phyloP scores from a whole-genome alignment of 2,113 vertebrate genomes.

The Ancistrus triradiatus region DNA sequence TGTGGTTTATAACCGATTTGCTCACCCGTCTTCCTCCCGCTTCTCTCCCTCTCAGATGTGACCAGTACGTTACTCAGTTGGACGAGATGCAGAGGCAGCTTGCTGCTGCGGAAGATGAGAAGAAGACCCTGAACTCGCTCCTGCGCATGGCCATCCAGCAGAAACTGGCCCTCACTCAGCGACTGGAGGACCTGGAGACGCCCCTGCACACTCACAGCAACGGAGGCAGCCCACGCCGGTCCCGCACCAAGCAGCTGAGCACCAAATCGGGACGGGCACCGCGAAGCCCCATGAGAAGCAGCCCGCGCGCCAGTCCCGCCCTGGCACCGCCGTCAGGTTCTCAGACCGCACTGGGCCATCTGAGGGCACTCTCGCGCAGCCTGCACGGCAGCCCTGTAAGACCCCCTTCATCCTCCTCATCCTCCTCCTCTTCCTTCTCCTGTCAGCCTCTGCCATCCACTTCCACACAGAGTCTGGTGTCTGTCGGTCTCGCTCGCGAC shows the following conservation, averaged over 20 bases:
- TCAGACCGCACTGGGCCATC: slow-evolving; percentile 22
- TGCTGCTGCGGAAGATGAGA: slow-evolving; percentile 75
- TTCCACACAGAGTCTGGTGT: slow-evolving; percentile 29
- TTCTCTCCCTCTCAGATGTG: slow-evolving; percentile 64
- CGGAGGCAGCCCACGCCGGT: slow-evolving; percentile 66
- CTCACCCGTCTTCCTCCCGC: not conserved
- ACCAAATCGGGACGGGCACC: slow-evolving; percentile 63
- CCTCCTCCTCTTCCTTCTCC: slow-evolving; percentile 34
- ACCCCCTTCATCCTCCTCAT: slow-evolving; percentile 47
- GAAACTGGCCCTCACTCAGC: slow-evolving; percentile 74
- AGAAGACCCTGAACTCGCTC: slow-evolving; percentile 75
- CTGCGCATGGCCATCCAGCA: slow-evolving; percentile 80
- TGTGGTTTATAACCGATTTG: too few species aligned
- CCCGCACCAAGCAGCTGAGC: slow-evolving; percentile 67
- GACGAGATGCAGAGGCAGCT: slow-evolving; percentile 79
- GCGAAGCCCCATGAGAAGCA: slow-evolving; percentile 59
- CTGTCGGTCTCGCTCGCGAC: slow-evolving; percentile 55
- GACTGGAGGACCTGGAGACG: slow-evolving; percentile 73
- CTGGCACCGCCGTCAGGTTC: slow-evolving; percentile 37
- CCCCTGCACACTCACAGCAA: slow-evolving; percentile 68
- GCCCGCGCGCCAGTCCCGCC: slow-evolving; percentile 60
- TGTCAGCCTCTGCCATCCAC: slow-evolving; percentile 23
- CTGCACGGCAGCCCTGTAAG: slow-evolving; percentile 72
- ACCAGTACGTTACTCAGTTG: slow-evolving; percentile 76
- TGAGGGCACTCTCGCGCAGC: slow-evolving; percentile 60